Evolutionary conservation across 2,888 invertebrate genomes (phyloP), one percentile per base, ranked within the genome.

Genomic region (Copidosoma aretas): DNA sequence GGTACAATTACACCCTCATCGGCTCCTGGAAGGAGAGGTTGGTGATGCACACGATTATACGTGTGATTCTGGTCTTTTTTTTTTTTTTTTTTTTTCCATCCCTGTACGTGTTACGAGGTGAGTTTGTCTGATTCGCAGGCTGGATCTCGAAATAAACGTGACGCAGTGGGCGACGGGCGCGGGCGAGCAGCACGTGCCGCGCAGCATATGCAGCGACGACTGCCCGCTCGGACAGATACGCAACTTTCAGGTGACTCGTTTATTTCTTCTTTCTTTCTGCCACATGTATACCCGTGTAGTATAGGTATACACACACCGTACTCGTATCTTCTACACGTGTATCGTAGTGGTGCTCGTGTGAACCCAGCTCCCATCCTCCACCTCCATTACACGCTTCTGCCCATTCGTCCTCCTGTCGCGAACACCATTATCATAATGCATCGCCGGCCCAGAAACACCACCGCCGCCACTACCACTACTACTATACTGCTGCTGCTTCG

Each of bases 171-270:
- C 76, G 53, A 75, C 76, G 17, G 82, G 82, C n/a, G 71, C 74
- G 49, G 85, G 85, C 25, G 83, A 83, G 59, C 76, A 77, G 52
- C 81, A 83, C 66, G 82, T 84, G 63, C 86, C 86, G 1, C 83
- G 81, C 63, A 90, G 90, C 56, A 86, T 89, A 43, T 91, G 91
- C 83, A 89, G 88, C 76, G 87, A 87, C 71, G 86, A 87, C 46
- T 91, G 91, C 76, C 85, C 86, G 15, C 81, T 86, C 24, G 90
- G 90, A 10, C 86, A 88, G 77, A 86, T 89, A 43, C 82, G 87
- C 56, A 89, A 88, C 80, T 87, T 85, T 78, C 86, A 87, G 83
- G 87, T 86, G 77, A 78, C 78, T 24, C 10, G 3, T 32, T 32
- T 32, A 5, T 32, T 32, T 49, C 8, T n/a, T 1, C 22, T 19